phyloP scores from a whole-genome alignment of 2,113 vertebrate genomes.

The Dolichotis patagonum region DNA sequence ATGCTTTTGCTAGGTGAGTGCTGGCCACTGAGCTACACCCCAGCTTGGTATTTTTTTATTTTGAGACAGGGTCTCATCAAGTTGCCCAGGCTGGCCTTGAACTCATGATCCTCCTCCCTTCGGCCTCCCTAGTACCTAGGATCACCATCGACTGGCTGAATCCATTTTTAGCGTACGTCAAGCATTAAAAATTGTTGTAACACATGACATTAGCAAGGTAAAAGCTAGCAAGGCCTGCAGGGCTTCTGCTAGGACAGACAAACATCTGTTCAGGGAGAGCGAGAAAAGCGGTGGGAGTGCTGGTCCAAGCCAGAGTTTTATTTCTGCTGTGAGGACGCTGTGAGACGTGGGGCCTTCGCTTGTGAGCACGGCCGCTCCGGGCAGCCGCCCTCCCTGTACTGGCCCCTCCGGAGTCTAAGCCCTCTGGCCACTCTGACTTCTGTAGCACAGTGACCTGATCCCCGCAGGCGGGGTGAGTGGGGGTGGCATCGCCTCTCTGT shows the following conservation, averaged over 20 bases:
- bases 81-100: background rate
- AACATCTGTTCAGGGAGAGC: background rate
- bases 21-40: background rate
- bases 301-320: background rate
- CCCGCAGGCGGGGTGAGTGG: background rate
- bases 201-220: background rate
- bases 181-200: background rate
- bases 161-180: background rate
- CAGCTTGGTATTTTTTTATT: background rate
- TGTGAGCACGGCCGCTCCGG: background rate
- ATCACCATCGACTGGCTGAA: background rate
- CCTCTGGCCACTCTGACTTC: no score
- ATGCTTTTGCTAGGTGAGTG: background rate
- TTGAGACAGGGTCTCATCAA: background rate
- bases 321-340: background rate
- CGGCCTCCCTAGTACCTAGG: background rate
- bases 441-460: background rate
- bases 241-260: background rate
- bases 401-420: no score
- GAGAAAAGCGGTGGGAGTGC: fast-evolving
- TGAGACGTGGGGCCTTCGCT: no score
- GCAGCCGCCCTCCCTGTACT: background rate
- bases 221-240: background rate
- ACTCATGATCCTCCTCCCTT: background rate
- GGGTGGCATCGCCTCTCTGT: background rate